phyloP scores from a whole-genome alignment of 2,888 invertebrate genomes.

The Kryphioiulus occultus region DNA sequence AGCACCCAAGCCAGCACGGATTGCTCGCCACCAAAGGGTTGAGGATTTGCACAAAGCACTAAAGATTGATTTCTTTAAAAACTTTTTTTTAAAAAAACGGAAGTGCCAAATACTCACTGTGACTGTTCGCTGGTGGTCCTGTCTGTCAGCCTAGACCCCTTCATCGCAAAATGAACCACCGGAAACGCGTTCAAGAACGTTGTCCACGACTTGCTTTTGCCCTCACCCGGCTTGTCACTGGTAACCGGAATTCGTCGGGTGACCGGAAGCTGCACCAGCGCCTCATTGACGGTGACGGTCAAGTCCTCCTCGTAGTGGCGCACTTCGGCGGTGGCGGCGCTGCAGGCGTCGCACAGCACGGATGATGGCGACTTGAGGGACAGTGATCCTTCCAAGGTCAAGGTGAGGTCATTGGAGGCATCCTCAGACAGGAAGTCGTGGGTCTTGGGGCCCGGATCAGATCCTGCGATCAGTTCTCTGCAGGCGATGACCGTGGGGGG shows the following conservation, averaged over 20 bases:
- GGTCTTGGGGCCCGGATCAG: background rate
- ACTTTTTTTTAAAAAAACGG: background rate
- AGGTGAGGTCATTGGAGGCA: background rate
- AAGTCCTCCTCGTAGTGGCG: constrained; percentile 29
- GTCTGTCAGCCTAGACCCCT: background rate
- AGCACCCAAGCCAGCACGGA: background rate
- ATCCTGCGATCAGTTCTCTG: background rate
- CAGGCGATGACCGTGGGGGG: constrained; percentile 20
- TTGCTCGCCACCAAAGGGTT: background rate
- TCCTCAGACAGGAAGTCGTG: background rate
- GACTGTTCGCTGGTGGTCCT: background rate
- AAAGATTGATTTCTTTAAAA: background rate
- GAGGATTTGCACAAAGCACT: background rate
- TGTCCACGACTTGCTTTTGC: constrained; percentile 31
- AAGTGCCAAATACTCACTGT: background rate
- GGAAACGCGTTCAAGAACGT: constrained; percentile 27
- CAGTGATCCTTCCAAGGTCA: background rate
- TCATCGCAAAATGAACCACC: background rate
- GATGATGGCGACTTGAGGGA: background rate
- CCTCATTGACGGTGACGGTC: constrained; percentile 17
- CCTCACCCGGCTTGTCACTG: background rate
- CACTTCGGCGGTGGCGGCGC: background rate
- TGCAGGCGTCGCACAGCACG: background rate
- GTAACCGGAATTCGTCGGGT: background rate
- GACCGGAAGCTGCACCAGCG: background rate